Percentiles rank a stretch among this genome's conserved stretches.
These are phyloP conservation scores for Agapostemon virescens DNA, from an alignment of 2,888 invertebrate genomes.

Conservation along the genomic window DNA sequence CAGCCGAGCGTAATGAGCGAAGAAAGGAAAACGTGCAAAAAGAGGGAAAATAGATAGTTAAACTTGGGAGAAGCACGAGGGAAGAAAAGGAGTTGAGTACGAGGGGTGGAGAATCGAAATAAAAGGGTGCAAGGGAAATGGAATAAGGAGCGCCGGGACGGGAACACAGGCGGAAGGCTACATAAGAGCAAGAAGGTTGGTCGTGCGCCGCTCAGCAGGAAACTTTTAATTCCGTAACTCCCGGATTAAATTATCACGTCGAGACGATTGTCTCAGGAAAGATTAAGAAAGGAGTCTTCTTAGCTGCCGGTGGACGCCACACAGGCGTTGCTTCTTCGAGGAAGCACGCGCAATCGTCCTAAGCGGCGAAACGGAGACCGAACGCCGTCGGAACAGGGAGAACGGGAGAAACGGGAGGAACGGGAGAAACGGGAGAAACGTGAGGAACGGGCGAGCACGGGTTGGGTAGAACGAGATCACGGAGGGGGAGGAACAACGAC, in stretches of 20 bases:
- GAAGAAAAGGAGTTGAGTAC: neutral
- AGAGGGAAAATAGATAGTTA: constrained; percentile 24
- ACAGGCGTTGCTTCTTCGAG: constrained; percentile 54
- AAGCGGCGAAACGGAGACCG: constrained; percentile 20
- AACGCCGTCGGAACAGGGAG: neutral
- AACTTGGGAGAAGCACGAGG: constrained; percentile 21
- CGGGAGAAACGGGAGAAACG: neutral
- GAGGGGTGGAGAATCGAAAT: neutral
- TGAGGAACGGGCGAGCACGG: neutral
- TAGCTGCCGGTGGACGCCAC: constrained; percentile 50
- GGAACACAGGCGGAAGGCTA: neutral
- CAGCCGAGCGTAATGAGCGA: neutral
- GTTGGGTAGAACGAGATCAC: constrained; percentile 9
- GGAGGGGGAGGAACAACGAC: constrained; percentile 45
- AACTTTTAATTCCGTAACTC: constrained; percentile 80
- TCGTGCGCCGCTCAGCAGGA: constrained; percentile 74
- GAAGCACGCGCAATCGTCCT: constrained; percentile 63
- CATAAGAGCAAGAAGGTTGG: constrained; percentile 42
- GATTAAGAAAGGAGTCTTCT: constrained; percentile 74
- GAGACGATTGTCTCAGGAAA: constrained; percentile 78
- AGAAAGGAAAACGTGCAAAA: constrained; percentile 17
- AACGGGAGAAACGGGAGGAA: too few relatives aligned
- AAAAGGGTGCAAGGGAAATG: constrained; percentile 6
- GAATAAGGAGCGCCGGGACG: constrained; percentile 18
- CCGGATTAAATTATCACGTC: constrained; percentile 79